Evolutionary conservation across 2,888 invertebrate species (phyloP), one percentile per base, ranked within the genome.

Genomic region (Plebejus argus): DNA sequence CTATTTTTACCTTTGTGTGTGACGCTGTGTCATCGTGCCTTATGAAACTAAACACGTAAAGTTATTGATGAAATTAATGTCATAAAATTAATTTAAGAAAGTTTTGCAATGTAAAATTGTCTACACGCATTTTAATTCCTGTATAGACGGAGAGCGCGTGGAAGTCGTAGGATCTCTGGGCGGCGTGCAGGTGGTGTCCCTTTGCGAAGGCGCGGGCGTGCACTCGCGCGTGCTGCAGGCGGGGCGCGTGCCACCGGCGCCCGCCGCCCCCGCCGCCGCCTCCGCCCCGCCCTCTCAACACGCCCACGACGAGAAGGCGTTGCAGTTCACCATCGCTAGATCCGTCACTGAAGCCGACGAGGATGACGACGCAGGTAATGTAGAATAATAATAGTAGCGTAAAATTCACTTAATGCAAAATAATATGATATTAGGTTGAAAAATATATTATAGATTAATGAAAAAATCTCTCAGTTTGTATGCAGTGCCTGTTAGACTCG

Each of bases 121-220:
- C 28, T 28, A 28, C 18, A 53, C 45, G 45, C 18, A 53, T 53
- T 18, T 53, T 53, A 18, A 18, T 18, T 18, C 4, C 53, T 53
- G 15, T n/a, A 3, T 83, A 95, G 95, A 93, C 80, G 91, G 92
- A 39, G 86, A 88, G 20, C 87, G 93, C 80, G 90, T 97, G 79
- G 94, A 95, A 76, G 96, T 98, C 79, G 95, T 97, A 85, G 99
- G 99, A 0, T 98, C 98, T 0, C 94, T 99, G 77, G 99, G 99
- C 80, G 99, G 99, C 10, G 95, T 99, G 82, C 99, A 99, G 90
- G 96, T 97, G 81, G 94, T 98, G 80, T 98, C 99, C 89, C 96
- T 99, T 84, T 98, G 98, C 28, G 96, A 97, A 53, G 81, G 83
- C 70, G 83, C 83, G 18, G 96, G 96, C 78, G 95, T 96, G 82